These are phyloP conservation scores for Crossocerus cetratus DNA, from an alignment of 2,888 invertebrate species.

Conservation along the genomic window DNA sequence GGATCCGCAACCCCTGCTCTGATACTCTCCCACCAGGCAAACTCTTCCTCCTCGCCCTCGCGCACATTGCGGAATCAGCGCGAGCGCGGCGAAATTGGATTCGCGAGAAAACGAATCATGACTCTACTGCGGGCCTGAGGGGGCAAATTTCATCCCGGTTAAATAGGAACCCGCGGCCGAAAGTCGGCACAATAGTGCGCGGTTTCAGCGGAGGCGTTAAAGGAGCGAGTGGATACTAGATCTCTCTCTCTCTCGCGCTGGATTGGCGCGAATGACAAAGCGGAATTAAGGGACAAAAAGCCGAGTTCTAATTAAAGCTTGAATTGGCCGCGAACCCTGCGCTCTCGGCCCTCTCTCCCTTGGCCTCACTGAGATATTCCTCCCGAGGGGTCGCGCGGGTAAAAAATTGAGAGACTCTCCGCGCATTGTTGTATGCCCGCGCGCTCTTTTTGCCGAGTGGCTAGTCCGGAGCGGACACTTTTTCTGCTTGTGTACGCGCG, in stretches of 20 bases:
- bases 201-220: background rate
- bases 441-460: background rate
- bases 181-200: background rate
- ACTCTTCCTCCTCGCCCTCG: slow-evolving; percentile 46
- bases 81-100: slow-evolving; percentile 18
- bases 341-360: background rate
- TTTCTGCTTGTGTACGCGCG: background rate
- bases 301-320: slow-evolving; percentile 38
- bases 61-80: slow-evolving; percentile 38
- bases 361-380: too few relatives aligned
- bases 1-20: slow-evolving; percentile 19
- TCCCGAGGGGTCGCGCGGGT: slow-evolving; percentile 6
- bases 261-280: slow-evolving; percentile 23
- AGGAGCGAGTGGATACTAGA: background rate
- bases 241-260: too few relatives aligned
- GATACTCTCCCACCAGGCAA: too few relatives aligned
- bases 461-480: background rate
- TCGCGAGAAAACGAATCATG: background rate
- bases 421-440: slow-evolving; percentile 21
- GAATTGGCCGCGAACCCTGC: slow-evolving; percentile 23
- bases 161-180: slow-evolving; percentile 3
- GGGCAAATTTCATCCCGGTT: slow-evolving; percentile 32
- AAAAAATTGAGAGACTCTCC: slow-evolving; percentile 24
- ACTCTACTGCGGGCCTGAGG: background rate
- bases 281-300: slow-evolving; percentile 41